Evolutionary conservation across 2,113 vertebrate species (phyloP).

Genomic region (Excalfactoria chinensis): DNA sequence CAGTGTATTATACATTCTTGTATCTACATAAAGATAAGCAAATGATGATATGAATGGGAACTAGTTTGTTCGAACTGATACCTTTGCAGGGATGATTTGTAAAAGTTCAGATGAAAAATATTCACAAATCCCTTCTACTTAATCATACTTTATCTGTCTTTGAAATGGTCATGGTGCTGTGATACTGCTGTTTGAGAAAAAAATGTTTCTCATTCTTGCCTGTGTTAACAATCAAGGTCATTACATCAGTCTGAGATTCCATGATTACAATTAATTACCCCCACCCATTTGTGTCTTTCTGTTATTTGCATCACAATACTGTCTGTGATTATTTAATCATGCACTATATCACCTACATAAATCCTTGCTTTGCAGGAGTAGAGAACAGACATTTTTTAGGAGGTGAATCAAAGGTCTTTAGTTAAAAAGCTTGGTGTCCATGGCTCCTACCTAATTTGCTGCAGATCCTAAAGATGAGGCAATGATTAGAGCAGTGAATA

Average conservation of each 20-base stretch:
- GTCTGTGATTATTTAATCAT: slow-evolving; percentile 49
- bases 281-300: not conserved
- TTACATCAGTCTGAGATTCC: not conserved
- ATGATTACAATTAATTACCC: not conserved
- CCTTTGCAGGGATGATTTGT: not conserved
- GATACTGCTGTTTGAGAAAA: not conserved
- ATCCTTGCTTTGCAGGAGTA: not conserved
- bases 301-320: slow-evolving; percentile 31
- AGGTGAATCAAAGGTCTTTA: not conserved
- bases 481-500: not conserved
- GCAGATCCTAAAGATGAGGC: not conserved
- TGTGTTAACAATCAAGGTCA: not conserved
- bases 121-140: not conserved
- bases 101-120: not conserved
- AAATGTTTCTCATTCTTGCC: not conserved
- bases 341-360: not conserved
- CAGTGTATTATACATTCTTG: not conserved
- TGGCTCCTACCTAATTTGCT: not conserved
- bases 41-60: not conserved
- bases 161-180: not conserved
- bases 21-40: not conserved
- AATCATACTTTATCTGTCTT: not conserved
- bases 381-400: not conserved
- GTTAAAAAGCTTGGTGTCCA: not conserved
- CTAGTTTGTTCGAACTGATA: not conserved